Conservation (phyloP, 2,797 vertebrate genomes). For the Masticophis lateralis region DNA sequence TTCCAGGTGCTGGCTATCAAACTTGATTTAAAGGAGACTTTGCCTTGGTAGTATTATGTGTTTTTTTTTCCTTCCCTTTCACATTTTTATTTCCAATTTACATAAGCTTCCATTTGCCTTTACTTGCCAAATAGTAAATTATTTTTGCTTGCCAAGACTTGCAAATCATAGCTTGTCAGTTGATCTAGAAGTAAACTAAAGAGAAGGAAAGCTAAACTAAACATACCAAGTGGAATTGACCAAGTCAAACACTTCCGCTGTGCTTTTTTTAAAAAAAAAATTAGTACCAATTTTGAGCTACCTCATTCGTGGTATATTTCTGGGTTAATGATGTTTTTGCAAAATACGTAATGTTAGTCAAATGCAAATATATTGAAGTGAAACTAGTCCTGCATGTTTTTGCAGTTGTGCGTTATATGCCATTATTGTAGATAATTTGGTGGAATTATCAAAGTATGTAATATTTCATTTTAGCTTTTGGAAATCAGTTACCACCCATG, state of each 20-base stretch:
- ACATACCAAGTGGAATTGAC: neutral
- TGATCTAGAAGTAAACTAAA: neutral
- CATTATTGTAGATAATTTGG: neutral
- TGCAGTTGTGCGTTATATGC: neutral
- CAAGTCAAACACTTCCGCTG: neutral
- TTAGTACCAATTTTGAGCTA: neutral
- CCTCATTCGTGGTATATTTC: neutral
- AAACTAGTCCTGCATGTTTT: neutral
- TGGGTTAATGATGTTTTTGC: neutral
- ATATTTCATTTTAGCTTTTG: conserved; percentile 79
- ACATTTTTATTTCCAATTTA: neutral
- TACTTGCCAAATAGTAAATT: neutral
- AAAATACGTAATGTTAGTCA: neutral
- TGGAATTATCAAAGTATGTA: conserved; percentile 29
- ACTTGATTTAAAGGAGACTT: neutral
- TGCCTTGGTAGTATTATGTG: neutral
- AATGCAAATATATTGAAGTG: neutral
- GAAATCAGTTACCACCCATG: conserved; percentile 85
- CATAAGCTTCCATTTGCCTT: neutral
- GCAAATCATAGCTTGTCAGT: neutral
- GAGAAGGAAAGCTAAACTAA: neutral
- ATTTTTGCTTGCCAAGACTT: neutral
- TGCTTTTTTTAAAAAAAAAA: neutral
- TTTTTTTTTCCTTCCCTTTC: neutral
- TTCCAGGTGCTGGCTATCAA: neutral